phyloP scores from a whole-genome alignment of 2,888 invertebrate species.

The Operophtera brumata region DNA sequence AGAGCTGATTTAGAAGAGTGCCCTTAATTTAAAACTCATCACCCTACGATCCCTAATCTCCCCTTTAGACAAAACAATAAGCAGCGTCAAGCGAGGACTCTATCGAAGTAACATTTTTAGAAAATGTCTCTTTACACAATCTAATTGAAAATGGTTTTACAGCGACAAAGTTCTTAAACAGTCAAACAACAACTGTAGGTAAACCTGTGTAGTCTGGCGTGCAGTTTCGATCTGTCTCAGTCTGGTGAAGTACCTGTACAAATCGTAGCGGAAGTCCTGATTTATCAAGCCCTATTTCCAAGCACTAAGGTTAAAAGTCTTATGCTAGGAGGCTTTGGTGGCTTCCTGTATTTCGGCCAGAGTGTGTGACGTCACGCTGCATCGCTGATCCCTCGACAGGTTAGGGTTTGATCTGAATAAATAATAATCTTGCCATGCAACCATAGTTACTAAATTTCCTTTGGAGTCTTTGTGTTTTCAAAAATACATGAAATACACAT shows the following conservation, averaged over 20 bases:
- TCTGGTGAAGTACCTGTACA: constrained; percentile 44
- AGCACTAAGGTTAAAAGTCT: constrained; percentile 9
- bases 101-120: constrained; percentile 15
- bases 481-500: neutral
- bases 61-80: constrained; percentile 26
- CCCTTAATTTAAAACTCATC: constrained; percentile 37
- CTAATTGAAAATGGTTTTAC: constrained; percentile 10
- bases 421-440: constrained; percentile 5
- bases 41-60: constrained; percentile 35
- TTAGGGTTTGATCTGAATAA: constrained; percentile 13
- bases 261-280: constrained; percentile 12
- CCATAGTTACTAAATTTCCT: neutral
- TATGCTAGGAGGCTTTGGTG: constrained; percentile 11
- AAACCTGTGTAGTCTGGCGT: constrained; percentile 46
- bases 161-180: constrained; percentile 22
- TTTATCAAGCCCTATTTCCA: constrained; percentile 17
- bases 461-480: neutral
- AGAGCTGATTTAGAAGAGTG: constrained; percentile 27
- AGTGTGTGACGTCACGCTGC: constrained; percentile 35
- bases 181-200: constrained; percentile 23
- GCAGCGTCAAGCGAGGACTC: constrained; percentile 14
- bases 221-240: constrained; percentile 60
- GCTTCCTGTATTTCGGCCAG: constrained; percentile 30
- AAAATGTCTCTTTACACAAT: constrained; percentile 17
- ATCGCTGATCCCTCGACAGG: constrained; percentile 9